Conservation (phyloP, 2,888 invertebrate genomes). For the Cynaeus angustus region DNA sequence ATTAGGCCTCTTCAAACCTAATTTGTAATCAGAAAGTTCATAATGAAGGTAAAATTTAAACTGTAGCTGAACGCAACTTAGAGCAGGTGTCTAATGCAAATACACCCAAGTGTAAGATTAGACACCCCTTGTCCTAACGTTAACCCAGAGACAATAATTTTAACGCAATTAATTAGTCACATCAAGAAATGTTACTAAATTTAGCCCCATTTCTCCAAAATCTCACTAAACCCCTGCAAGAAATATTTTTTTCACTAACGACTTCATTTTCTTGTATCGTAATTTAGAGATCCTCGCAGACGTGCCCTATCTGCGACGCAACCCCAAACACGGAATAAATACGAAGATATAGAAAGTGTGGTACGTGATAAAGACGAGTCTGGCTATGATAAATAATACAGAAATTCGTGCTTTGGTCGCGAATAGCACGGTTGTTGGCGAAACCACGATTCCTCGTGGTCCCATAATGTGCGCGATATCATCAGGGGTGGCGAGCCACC, state of each 20-base stretch:
- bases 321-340: slow-evolving; percentile 57
- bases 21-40: slow-evolving; percentile 43
- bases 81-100: slow-evolving; percentile 44
- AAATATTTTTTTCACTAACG: slow-evolving; percentile 31
- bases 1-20: slow-evolving; percentile 37
- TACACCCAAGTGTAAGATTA: slow-evolving; percentile 15
- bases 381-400: slow-evolving; percentile 67
- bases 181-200: slow-evolving; percentile 9
- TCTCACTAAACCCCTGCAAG: not conserved
- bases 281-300: slow-evolving; percentile 40
- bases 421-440: slow-evolving; percentile 48
- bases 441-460: slow-evolving; percentile 50
- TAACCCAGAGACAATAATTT: slow-evolving; percentile 32
- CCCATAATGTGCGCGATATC: slow-evolving; percentile 48
- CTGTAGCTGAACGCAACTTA: slow-evolving; percentile 31
- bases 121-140: slow-evolving; percentile 19
- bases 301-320: slow-evolving; percentile 46
- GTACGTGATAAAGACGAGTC: slow-evolving; percentile 66
- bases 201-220: not conserved
- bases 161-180: slow-evolving; percentile 24
- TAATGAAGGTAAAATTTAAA: slow-evolving; percentile 43
- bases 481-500: slow-evolving; percentile 33
- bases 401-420: slow-evolving; percentile 59
- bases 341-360: slow-evolving; percentile 64
- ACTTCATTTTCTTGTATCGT: slow-evolving; percentile 38